Evolutionary conservation across 2,113 vertebrate genomes (phyloP).

Genomic region (Euleptes europaea): DNA sequence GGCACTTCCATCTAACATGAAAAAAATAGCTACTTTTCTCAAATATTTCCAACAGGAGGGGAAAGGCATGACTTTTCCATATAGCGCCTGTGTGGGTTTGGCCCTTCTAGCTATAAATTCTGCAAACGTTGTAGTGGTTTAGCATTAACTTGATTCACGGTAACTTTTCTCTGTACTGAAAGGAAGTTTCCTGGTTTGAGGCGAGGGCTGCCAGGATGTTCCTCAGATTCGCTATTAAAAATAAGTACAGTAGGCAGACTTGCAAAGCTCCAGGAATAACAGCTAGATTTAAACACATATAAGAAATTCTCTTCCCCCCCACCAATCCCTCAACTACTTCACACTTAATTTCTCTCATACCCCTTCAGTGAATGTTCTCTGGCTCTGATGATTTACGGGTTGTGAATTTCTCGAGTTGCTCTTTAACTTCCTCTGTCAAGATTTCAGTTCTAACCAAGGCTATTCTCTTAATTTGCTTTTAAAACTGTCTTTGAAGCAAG

Average conservation of each 20-base stretch:
- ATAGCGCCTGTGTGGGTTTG: neutral
- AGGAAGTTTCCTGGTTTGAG: slow-evolving; percentile 21
- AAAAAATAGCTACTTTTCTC: neutral
- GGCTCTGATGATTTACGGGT: neutral
- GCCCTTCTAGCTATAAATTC: neutral
- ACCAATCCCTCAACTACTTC: slow-evolving; percentile 16
- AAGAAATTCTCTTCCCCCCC: neutral
- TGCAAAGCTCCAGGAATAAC: slow-evolving; percentile 21
- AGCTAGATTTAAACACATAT: slow-evolving; percentile 18
- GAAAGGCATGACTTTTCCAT: slow-evolving; percentile 15
- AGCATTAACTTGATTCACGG: neutral
- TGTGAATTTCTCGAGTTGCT: slow-evolving; percentile 26
- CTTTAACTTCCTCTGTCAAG: neutral
- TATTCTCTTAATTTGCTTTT: neutral
- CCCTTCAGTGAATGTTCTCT: neutral
- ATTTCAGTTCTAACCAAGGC: neutral
- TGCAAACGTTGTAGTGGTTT: neutral
- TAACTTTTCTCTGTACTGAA: neutral
- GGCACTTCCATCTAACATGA: neutral
- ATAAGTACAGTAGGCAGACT: neutral
- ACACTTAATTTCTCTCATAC: slow-evolving; percentile 19
- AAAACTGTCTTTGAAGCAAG: neutral
- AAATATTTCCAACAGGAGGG: neutral
- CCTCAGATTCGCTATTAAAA: slow-evolving; percentile 21
- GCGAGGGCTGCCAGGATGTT: slow-evolving; percentile 36